Evolutionary conservation across 2,113 vertebrate genomes (phyloP), one percentile per base, ranked within the genome.

Genomic region (Girardinichthys multiradiatus): DNA sequence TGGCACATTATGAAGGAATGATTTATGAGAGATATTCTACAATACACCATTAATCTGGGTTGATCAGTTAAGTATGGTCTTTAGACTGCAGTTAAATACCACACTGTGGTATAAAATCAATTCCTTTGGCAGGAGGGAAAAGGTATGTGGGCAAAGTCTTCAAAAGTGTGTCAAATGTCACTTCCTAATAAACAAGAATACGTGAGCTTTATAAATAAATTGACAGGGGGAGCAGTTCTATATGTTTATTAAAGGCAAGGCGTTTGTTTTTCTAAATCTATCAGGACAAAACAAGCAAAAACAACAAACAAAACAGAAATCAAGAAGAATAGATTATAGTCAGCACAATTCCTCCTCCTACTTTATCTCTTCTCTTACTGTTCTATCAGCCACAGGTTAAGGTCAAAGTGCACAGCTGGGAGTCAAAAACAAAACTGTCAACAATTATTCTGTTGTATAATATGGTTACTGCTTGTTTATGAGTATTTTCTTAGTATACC

Each of bases 101-200:
- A 82, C 57, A 59, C 65, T 14, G 70, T 68, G 59, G 30, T 57
- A 85, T 74, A 73, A 11, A 74, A 81, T 76, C 69, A 63, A 75
- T 66, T 80, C 29, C 87, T 79, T 68, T 11, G 65, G n/a, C 29
- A 69, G 63, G 63, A 83, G 80, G 83, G 59, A 42, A 81, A 68
- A 17, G 1, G 14, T 27, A 29, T 9, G 12, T 76, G 87, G 73
- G 76, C 82, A 90, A 90, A 91, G 88, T 86, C 81, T 82, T 81
- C 63, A 12, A 33, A 39, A 35, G 29, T 70, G 68, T 86, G 86
- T 82, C 64, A 88, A 82, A 39, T 75, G 87, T 84, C 79, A 89
- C 70, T 58, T 11, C 2, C 59, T 65, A 70, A 60, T 21, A 48
- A 61, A 69, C 45, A 75, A 87, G 81, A 67, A 86, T 60, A 69